Evolutionary conservation across 2,113 vertebrate genomes (phyloP).

Genomic region (Tychaedon coryphoeus): DNA sequence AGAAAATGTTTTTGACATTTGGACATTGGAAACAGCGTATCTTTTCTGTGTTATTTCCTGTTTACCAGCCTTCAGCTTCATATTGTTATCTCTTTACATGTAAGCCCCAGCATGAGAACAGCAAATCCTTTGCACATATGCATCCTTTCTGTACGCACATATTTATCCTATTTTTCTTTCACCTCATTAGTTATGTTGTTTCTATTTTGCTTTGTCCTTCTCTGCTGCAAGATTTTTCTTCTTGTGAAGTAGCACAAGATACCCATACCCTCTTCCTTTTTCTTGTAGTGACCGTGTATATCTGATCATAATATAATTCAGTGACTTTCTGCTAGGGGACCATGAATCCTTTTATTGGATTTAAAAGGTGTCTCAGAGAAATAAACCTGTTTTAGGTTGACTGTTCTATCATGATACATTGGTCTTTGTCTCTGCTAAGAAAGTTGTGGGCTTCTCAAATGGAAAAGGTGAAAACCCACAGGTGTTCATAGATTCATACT

Average conservation of each 20-base stretch:
- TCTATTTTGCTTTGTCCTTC: neutral
- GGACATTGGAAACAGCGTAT: slow-evolving; percentile 34
- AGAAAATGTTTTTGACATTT: slow-evolving; percentile 50
- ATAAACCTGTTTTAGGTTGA: neutral
- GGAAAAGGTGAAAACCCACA: neutral
- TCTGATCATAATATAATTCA: neutral
- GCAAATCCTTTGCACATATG: neutral
- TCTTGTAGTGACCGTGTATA: neutral
- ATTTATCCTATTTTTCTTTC: neutral
- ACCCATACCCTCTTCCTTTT: neutral
- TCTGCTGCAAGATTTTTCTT: neutral
- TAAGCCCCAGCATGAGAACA: neutral
- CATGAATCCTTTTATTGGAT: neutral
- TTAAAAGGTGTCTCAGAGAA: neutral
- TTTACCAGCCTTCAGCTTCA: slow-evolving; percentile 10
- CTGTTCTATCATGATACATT: neutral
- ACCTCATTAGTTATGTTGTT: neutral
- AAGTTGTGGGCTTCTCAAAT: neutral
- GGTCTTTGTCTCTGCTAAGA: neutral
- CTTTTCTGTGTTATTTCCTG: neutral
- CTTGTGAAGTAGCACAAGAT: neutral
- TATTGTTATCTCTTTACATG: neutral
- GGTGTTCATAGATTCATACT: neutral
- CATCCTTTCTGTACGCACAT: neutral
- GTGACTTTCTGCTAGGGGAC: neutral